These are phyloP conservation scores for Formica exsecta DNA, from an alignment of 1,140 invertebrate genomes.

Conservation along the genomic window DNA sequence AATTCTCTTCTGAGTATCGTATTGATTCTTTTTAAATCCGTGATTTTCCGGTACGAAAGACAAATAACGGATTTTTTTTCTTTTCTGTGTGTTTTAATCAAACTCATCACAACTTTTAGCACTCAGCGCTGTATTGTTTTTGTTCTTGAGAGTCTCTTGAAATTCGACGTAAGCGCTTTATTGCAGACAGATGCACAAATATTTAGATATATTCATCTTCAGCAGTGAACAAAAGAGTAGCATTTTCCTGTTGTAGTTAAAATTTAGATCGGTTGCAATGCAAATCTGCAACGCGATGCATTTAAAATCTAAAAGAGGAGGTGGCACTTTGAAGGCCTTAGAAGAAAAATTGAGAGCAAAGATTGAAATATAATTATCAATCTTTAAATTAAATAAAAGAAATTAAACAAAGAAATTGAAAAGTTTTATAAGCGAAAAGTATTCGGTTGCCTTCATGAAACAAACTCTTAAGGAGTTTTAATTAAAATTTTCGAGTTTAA, in stretches of 20 bases:
- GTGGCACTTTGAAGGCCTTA: neutral
- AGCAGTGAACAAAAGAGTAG: neutral
- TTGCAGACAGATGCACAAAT: no score
- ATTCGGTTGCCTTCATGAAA: neutral
- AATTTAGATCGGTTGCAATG: no score
- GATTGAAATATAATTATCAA: neutral
- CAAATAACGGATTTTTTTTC: neutral
- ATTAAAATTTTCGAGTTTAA: neutral
- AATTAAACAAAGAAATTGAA: neutral
- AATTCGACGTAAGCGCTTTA: no score
- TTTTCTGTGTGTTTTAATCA: neutral
- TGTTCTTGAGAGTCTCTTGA: neutral
- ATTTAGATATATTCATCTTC: neutral
- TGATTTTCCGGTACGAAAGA: neutral
- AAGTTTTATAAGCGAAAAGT: neutral
- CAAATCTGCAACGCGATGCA: neutral
- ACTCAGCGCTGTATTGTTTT: neutral
- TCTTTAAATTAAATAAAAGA: neutral
- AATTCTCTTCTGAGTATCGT: neutral
- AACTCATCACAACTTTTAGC: neutral
- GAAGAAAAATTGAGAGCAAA: neutral
- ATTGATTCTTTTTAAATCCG: neutral
- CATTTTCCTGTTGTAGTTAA: no score
- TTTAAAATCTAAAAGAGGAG: neutral
- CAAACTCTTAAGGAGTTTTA: neutral